Evolutionary conservation across 1,140 invertebrate species (phyloP).

Genomic region (Brachionus paranguensis): DNA sequence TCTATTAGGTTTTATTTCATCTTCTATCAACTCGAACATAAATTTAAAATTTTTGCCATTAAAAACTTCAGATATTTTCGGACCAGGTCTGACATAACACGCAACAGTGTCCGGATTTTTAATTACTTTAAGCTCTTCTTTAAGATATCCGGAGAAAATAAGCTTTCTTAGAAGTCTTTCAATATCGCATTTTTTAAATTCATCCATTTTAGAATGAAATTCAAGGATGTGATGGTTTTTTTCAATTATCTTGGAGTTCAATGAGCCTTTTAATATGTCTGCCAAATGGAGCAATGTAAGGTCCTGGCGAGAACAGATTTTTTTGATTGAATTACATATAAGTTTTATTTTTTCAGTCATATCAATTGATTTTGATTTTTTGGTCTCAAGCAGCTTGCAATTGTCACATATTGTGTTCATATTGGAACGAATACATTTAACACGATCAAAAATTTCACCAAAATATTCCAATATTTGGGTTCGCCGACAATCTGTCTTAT

Average conservation of each 20-base stretch:
- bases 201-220: slow-evolving; percentile 62
- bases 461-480: slow-evolving; percentile 82
- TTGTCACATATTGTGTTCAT: slow-evolving; percentile 21
- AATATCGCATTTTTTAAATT: slow-evolving; percentile 67
- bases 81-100: slow-evolving; percentile 72
- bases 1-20: not conserved
- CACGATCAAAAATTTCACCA: slow-evolving; percentile 74
- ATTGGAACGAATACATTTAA: slow-evolving; percentile 49
- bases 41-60: slow-evolving; percentile 47
- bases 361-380: slow-evolving; percentile 56
- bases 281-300: slow-evolving; percentile 73
- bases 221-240: slow-evolving; percentile 61
- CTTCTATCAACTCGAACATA: slow-evolving; percentile 39
- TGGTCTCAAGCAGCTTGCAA: not conserved
- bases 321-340: slow-evolving; percentile 65
- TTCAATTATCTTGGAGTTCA: slow-evolving; percentile 50
- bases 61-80: slow-evolving; percentile 56
- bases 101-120: slow-evolving; percentile 69
- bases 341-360: slow-evolving; percentile 70
- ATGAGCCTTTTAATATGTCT: slow-evolving; percentile 68
- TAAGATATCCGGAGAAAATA: slow-evolving; percentile 69
- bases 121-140: slow-evolving; percentile 64
- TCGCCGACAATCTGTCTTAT: slow-evolving; percentile 78
- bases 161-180: slow-evolving; percentile 74
- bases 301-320: slow-evolving; percentile 60